phyloP scores from a whole-genome alignment of 1,140 invertebrate species.

The Octopus sinensis region DNA sequence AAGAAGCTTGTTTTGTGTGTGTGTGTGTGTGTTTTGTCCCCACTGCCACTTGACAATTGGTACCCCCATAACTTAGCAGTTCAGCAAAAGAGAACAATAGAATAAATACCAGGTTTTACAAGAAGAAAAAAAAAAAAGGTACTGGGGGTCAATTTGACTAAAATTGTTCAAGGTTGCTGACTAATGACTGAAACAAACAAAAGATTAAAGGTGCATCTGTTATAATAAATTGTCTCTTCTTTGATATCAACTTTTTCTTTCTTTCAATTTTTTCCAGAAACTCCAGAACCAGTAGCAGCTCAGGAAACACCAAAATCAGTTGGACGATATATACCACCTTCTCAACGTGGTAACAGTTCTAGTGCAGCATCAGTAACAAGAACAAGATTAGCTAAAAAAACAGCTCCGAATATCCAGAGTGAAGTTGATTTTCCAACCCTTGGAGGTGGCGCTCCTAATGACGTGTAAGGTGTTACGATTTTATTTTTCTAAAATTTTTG shows the following conservation, averaged over 20 bases:
- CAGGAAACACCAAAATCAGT: slow-evolving; percentile 25
- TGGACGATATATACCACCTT: slow-evolving; percentile 42
- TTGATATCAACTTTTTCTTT: background rate
- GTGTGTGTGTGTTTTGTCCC: too few relatives aligned
- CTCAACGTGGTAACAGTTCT: slow-evolving; percentile 20
- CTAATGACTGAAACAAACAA: too few relatives aligned
- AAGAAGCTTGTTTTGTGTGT: too few relatives aligned
- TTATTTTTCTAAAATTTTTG: background rate
- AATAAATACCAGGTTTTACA: too few relatives aligned
- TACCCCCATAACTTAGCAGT: too few relatives aligned
- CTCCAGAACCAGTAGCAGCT: slow-evolving; percentile 24
- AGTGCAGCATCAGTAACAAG: slow-evolving; percentile 11
- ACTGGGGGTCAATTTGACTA: too few relatives aligned
- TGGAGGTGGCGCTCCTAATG: slow-evolving; percentile 26
- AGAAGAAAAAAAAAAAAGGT: too few relatives aligned
- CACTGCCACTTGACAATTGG: too few relatives aligned
- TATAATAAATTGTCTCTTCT: background rate
- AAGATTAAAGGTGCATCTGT: too few relatives aligned
- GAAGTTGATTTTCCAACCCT: slow-evolving; percentile 44
- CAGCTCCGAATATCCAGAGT: slow-evolving; percentile 41
- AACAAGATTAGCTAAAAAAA: slow-evolving; percentile 26
- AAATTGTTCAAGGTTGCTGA: too few relatives aligned
- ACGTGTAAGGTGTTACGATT: slow-evolving; percentile 17
- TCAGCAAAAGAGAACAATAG: too few relatives aligned
- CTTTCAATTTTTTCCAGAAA: background rate